These are phyloP conservation scores for Podargus strigoides DNA, from an alignment of 2,797 vertebrate species.

Conservation along the genomic window DNA sequence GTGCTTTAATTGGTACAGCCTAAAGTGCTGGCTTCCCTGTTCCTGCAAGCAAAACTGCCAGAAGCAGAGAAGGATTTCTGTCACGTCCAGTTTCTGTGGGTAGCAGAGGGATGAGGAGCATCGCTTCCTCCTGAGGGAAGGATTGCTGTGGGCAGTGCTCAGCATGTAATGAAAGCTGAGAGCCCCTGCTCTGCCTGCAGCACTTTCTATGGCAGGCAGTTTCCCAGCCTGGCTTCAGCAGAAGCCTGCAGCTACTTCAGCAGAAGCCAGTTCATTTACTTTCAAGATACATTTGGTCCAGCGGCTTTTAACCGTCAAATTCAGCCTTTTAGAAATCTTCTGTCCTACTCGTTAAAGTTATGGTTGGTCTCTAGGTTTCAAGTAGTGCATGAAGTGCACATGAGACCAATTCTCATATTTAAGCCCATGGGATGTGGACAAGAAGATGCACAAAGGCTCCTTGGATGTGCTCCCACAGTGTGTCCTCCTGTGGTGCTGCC, in stretches of 20 bases:
- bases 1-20: neutral
- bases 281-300: neutral
- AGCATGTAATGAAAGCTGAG: rapidly evolving
- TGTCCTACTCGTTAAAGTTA: neutral
- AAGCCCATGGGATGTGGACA: rapidly evolving
- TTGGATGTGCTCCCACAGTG: rapidly evolving
- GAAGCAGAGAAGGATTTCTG: neutral
- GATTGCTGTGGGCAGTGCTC: neutral
- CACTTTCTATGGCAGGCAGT: neutral
- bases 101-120: neutral
- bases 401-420: rapidly evolving
- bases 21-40: neutral
- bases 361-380: neutral
- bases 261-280: neutral
- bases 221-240: neutral
- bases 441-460: neutral
- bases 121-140: neutral
- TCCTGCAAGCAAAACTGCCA: neutral
- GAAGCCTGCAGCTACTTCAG: neutral
- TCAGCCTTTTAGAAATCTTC: neutral
- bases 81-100: conserved; percentile 14
- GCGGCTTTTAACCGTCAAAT: neutral
- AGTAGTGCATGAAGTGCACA: rapidly evolving
- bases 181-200: neutral
- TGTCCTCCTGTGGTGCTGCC: rapidly evolving